A percentile compares a stretch with the other conserved stretches of the same genome.
Conservation (phyloP, 2,113 vertebrate species). For the Leiothrix lutea region DNA sequence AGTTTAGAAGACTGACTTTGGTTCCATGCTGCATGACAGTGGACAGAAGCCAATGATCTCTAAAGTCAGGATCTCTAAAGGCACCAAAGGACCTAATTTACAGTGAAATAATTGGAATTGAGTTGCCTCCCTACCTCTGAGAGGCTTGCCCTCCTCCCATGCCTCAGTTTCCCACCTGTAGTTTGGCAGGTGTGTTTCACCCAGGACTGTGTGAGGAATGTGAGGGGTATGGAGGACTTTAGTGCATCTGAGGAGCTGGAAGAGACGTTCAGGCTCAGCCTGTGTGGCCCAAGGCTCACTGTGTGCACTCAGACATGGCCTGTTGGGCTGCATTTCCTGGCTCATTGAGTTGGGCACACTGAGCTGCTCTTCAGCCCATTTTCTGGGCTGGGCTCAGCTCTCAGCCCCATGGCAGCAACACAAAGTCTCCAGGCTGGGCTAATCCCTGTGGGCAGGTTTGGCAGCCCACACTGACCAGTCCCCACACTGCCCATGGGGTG, state of each 20-base stretch:
- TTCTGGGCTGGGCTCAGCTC: not conserved
- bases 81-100: not conserved
- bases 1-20: not conserved
- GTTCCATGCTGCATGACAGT: not conserved
- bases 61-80: not conserved
- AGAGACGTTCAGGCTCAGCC: not conserved
- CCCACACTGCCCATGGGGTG: fast-evolving
- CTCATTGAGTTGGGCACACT: not conserved
- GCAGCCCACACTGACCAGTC: not conserved
- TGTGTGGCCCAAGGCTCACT: not conserved
- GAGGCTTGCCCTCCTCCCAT: fast-evolving
- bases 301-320: not conserved
- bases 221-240: not conserved
- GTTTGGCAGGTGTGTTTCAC: not conserved
- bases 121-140: not conserved
- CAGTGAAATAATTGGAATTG: not conserved
- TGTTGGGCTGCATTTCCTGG: not conserved
- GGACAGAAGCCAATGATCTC: not conserved
- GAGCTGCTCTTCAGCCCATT: not conserved
- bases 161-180: not conserved
- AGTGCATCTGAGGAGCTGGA: not conserved
- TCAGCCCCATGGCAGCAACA: not conserved
- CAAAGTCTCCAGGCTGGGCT: not conserved
- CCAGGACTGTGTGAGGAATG: not conserved
- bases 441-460: not conserved